Base-by-base conservation (phyloP, 1,140 invertebrate genomes). In the Sipha flava region DNA sequence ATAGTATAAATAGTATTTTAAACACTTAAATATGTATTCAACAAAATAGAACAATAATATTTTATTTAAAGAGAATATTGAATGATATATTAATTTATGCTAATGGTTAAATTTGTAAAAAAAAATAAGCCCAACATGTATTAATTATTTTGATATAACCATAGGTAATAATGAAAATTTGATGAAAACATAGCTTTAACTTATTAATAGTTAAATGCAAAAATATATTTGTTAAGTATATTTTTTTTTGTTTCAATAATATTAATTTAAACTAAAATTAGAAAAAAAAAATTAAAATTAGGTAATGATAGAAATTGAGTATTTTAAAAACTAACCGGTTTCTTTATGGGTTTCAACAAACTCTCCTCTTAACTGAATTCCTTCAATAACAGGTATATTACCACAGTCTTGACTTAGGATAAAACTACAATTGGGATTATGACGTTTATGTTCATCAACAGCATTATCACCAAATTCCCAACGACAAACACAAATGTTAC, bases 401-500 rank as follows among this genome's bases (percentile, higher is more conserved):
- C 64, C 75, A 34, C 72, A 81, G 16, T 80, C 68, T 64, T 77
- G 54, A 49, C 59, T 72, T 10, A 72, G 47, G 4, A 54, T 68
- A 52, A 90, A 90, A 75, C 88, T 87, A 85, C 93, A 95, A 75
- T 88, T 84, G 1, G 92, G 92, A 85, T 91, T 93, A 82, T 90
- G 89, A 80, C 88, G 85, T 77, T 87, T 85, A 84, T 97, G 95
- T 84, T 95, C 92, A 72, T 86, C 85, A 82, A 91, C 88, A 7
- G 95, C 94, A 83, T 89, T 88, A 87, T 92, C 93, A 80, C 88
- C 90, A 80, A 83, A 84, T 85, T 90, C 89, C 94, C 92, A 97
- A 82, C 89, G 88, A 81, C 86, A 88, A 82, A 91, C 87, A 54
- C 94, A 86, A 73, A 90, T 92, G 82, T 88, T 88, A 85, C 93